Evolutionary conservation across 2,113 vertebrate species (phyloP), one percentile per base, ranked within the genome.

Genomic region (Scomber colias): DNA sequence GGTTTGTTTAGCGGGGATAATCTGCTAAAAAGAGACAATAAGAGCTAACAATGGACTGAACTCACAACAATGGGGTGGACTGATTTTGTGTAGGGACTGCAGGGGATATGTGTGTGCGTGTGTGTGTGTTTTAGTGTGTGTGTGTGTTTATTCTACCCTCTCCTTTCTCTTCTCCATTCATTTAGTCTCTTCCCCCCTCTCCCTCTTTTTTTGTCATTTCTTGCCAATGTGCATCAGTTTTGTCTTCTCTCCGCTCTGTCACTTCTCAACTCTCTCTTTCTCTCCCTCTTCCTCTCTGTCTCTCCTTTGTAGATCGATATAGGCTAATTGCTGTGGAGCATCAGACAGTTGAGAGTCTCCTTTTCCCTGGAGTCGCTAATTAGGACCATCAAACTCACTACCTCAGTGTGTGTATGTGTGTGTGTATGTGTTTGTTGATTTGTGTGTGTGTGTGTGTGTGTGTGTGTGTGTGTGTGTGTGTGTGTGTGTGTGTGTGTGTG

Each of bases 321-420:
- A 44, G 64, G 68, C 87, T 90, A 90, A 89, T 90, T 86, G 87
- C 86, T 83, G 50, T 44, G 13, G 56, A 65, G 64, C 63, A 72
- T 85, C 56, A 76, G 80, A 70, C 70, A 83, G 64, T 72, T 64
- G 51, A 79, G 75, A 71, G 19, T 78, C 75, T 66, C 61, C 71
- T 75, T 88, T 70, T 82, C 83, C 83, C 83, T 71, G 64, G 54
- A 86, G 85, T 80, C 68, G 21, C 81, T 83, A 89, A 90, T 89
- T 81, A 91, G 74, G 51, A 51, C 50, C 2, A 35, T 81, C 91
- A 80, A 50, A 84, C 69, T 55, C 19, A 31, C 45, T 53, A 11
- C 7, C 40, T 63, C 5, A 45, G 56, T n/a, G 50, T 67, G 17
- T 78, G 16, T 59, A 19, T 24, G 45, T 31, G 44, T 35, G 50